phyloP scores from a whole-genome alignment of 1,140 invertebrate species.

The Drosophila santomea region DNA sequence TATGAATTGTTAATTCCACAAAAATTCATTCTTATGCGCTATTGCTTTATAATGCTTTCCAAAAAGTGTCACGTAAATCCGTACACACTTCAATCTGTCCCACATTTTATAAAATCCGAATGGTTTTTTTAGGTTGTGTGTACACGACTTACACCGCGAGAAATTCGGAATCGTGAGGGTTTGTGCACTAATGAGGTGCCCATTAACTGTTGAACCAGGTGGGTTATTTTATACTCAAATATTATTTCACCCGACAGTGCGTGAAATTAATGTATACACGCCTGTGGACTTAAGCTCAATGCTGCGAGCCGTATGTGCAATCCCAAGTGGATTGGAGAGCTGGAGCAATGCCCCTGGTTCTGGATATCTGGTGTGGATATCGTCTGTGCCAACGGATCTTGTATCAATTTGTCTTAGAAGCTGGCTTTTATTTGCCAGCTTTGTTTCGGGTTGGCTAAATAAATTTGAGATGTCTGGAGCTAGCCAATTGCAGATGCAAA shows the following conservation, averaged over 20 bases:
- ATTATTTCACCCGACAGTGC: slow-evolving; percentile 33
- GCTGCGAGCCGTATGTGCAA: slow-evolving; percentile 12
- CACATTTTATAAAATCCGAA: slow-evolving; percentile 23
- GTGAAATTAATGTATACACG: slow-evolving; percentile 39
- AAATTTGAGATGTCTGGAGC: slow-evolving; percentile 20
- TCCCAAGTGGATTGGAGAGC: slow-evolving; percentile 2
- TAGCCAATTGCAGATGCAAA: slow-evolving; percentile 16
- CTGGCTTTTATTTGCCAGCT: neutral
- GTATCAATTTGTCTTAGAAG: slow-evolving; percentile 12
- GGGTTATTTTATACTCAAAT: slow-evolving; percentile 24
- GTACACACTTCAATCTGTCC: slow-evolving; percentile 12
- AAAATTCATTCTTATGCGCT: neutral
- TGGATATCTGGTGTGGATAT: neutral
- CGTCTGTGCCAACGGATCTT: slow-evolving; percentile 3
- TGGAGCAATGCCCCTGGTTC: slow-evolving; percentile 21
- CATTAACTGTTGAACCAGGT: slow-evolving; percentile 42
- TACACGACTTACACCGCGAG: slow-evolving; percentile 10
- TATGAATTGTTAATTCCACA: neutral
- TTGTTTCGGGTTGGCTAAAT: slow-evolving; percentile 12
- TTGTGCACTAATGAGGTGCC: slow-evolving; percentile 21
- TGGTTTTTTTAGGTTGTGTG: slow-evolving; percentile 1
- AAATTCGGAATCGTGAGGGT: neutral
- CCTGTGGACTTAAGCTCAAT: slow-evolving; percentile 42
- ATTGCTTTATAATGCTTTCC: neutral
- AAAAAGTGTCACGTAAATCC: slow-evolving; percentile 31